Percentiles rank a stretch among this genome's conserved stretches.
Conservation (phyloP, 2,113 vertebrate genomes). For the Bungarus multicinctus region DNA sequence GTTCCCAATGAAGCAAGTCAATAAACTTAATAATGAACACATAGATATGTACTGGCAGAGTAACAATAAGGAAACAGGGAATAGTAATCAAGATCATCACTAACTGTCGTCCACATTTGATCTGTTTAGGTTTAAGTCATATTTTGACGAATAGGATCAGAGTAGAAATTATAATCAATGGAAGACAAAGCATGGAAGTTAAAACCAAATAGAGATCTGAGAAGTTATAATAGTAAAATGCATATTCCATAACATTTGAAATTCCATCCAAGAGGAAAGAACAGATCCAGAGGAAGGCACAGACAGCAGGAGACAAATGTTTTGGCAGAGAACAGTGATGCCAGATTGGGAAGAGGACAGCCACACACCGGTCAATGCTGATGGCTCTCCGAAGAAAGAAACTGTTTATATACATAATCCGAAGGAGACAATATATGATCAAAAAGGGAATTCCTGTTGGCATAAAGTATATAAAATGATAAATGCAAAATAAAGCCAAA, state of each 20-base stretch:
- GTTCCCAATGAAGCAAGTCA: too few species aligned
- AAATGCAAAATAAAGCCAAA: background rate
- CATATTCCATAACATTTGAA: accelerated
- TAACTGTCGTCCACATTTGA: background rate
- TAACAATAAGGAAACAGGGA: background rate
- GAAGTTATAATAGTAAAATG: too few species aligned
- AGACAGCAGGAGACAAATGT: background rate
- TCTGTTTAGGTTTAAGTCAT: background rate
- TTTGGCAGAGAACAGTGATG: background rate
- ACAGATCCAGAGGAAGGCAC: background rate
- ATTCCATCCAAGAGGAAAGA: background rate
- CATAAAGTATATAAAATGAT: background rate
- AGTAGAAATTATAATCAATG: background rate
- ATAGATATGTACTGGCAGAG: background rate
- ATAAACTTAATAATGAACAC: too few species aligned
- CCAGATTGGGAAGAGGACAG: background rate
- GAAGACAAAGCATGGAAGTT: background rate
- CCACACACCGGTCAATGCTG: background rate
- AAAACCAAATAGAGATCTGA: background rate
- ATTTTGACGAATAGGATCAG: background rate
- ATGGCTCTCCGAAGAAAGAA: background rate
- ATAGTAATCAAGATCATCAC: background rate
- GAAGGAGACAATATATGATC: accelerated
- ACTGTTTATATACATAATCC: accelerated
- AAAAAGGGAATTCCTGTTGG: accelerated